Conservation (phyloP, 2,888 invertebrate species). For the Apomyelois bistriatella region DNA sequence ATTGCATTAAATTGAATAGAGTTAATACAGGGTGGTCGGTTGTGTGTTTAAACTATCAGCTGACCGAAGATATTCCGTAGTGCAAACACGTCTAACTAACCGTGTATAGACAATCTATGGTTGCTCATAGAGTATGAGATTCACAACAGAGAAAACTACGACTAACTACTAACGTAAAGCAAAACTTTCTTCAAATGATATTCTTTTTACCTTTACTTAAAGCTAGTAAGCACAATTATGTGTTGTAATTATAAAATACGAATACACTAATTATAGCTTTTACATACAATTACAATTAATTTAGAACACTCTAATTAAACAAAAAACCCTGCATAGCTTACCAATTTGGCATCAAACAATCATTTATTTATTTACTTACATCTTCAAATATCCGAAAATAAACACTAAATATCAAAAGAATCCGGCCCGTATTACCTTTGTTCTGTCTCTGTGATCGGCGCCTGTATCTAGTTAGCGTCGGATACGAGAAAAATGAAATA, state of each 20-base stretch:
- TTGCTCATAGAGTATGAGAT: background rate
- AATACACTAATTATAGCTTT: too few relatives aligned
- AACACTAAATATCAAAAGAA: constrained; percentile 48
- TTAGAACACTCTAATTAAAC: too few relatives aligned
- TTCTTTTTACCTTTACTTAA: too few relatives aligned
- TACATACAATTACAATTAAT: too few relatives aligned
- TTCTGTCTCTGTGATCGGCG: constrained; percentile 48
- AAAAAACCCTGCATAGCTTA: too few relatives aligned
- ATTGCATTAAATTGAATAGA: constrained; percentile 46
- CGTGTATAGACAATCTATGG: constrained; percentile 31
- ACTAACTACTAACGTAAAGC: too few relatives aligned
- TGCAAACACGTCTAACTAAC: constrained; percentile 68
- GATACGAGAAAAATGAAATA: constrained; percentile 77
- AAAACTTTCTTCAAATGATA: too few relatives aligned
- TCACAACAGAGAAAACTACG: too few relatives aligned
- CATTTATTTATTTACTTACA: constrained; percentile 16
- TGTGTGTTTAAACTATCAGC: constrained; percentile 62
- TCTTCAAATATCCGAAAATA: constrained; percentile 25
- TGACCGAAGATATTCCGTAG: constrained; percentile 52
- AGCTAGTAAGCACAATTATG: too few relatives aligned
- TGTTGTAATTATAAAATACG: too few relatives aligned
- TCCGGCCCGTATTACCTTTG: constrained; percentile 69
- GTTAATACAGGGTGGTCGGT: constrained; percentile 34
- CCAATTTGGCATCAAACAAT: background rate
- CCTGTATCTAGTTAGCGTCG: constrained; percentile 75